Percentiles rank a stretch among this genome's conserved stretches.
Conservation (phyloP, 2,888 invertebrate genomes). For the Norana najaformis region DNA sequence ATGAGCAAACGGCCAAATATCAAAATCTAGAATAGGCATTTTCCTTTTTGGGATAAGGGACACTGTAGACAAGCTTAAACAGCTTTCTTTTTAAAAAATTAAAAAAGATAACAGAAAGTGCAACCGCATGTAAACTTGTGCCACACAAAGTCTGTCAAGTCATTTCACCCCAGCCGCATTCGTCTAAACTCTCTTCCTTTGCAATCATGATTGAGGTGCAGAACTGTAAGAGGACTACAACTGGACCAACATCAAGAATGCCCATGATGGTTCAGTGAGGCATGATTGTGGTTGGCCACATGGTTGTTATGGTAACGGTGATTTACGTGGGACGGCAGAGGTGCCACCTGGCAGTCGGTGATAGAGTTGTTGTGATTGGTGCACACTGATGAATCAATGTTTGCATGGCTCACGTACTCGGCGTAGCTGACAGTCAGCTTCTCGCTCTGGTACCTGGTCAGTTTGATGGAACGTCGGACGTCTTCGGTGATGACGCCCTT, state of each 20-base stretch:
- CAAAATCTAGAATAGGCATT: constrained; percentile 17
- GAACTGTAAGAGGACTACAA: not conserved
- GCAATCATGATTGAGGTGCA: constrained; percentile 14
- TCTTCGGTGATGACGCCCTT: constrained; percentile 70
- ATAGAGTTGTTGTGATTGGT: not conserved
- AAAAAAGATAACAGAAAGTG: not conserved
- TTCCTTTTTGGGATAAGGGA: not conserved
- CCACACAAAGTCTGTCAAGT: not conserved
- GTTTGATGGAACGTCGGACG: constrained; percentile 80
- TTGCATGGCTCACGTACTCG: constrained; percentile 48
- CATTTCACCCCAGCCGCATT: not conserved
- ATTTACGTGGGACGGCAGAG: constrained; percentile 15
- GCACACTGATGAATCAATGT: not conserved
- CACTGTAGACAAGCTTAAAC: not conserved
- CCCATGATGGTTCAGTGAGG: constrained; percentile 4
- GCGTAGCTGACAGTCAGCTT: constrained; percentile 71
- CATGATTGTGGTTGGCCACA: not conserved
- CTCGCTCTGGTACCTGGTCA: constrained; percentile 95
- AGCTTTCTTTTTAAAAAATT: not conserved
- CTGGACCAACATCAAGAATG: constrained; percentile 18
- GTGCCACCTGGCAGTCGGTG: not conserved
- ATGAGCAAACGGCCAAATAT: constrained; percentile 24
- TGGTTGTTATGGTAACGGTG: constrained; percentile 23
- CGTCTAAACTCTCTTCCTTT: constrained; percentile 13
- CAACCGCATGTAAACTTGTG: not conserved